phyloP scores from a whole-genome alignment of 2,797 vertebrate species.

The Molossus molossus region DNA sequence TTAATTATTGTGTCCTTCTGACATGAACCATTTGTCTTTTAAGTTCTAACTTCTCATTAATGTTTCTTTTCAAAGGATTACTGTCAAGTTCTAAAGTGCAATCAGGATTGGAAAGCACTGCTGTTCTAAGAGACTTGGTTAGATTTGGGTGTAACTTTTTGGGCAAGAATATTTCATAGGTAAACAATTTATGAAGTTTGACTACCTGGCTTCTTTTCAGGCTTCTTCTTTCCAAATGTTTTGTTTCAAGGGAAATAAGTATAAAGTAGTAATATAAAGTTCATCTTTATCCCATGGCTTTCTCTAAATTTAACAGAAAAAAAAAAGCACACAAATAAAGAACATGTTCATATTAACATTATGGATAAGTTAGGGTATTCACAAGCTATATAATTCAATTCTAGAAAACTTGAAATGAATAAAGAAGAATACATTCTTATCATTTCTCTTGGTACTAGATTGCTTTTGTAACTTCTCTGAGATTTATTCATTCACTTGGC shows the following conservation, averaged over 20 bases:
- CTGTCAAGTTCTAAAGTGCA: slow-evolving; percentile 20
- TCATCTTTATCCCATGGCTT: background rate
- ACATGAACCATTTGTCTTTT: background rate
- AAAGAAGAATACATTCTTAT: background rate
- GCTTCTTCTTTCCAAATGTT: background rate
- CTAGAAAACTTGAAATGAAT: background rate
- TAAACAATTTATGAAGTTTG: background rate
- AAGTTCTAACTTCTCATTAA: slow-evolving; percentile 27
- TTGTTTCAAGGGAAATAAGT: background rate
- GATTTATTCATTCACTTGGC: background rate
- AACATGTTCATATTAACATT: slow-evolving; percentile 13
- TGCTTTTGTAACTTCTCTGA: slow-evolving; percentile 43
- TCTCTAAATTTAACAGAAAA: slow-evolving; percentile 26
- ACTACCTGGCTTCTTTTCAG: background rate
- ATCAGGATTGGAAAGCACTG: background rate
- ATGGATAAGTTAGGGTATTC: slow-evolving; percentile 33
- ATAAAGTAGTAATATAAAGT: background rate
- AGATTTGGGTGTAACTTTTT: background rate
- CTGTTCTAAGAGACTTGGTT: slow-evolving; percentile 32
- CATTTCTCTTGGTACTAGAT: background rate
- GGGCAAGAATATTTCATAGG: background rate
- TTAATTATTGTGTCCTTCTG: background rate
- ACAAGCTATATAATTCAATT: background rate
- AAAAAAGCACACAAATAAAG: background rate
- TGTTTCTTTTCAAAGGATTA: slow-evolving; percentile 29